Evolutionary conservation across 2,113 vertebrate species (phyloP), one percentile per base, ranked within the genome.

Genomic region (Manacus vitellinus): DNA sequence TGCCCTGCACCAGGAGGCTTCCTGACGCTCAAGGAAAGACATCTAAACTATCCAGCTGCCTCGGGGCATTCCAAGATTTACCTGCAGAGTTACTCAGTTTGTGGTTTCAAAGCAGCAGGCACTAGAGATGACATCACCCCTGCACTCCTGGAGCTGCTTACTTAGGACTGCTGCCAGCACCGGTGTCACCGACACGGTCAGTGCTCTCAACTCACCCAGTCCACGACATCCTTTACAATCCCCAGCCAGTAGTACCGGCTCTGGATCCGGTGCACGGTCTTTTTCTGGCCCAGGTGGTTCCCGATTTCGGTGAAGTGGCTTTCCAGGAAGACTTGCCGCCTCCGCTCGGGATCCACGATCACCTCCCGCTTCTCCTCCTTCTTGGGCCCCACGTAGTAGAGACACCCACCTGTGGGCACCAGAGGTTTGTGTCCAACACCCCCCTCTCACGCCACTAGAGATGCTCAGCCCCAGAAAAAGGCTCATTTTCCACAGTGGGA

Each of bases 211-310:
- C 91, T 91, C 95, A 99, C 99, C 99, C 99, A 99, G 80, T 99
- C 99, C 85, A 99, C 99, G 4, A 99, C 99, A 77, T 99, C 99
- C 95, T 98, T 99, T 85, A 99, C 98, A 73, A 99, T 99, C 14
- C 99, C 99, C 92, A 99, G 98, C 99, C 99, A 99, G 97, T 99
- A 99, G 97, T 98, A 99, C 51, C 98, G 98, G 97, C 98, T 98
- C 97, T 99, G 99, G 85, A 99, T 99, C 61, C 98, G 96, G 97
- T 99, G 98, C 54, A 99, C 98, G 0, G 99, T 99, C 96, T 99
- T 99, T 49, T 99, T 99, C 82, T 99, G 99, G 25, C 99, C 99
- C 75, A 99, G 96, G 61, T 99, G 99, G 96, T 98, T 98, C 8
- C 99, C 99, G 0, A 98, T 97, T 37, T 99, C 99, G 1, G 97